phyloP scores from a whole-genome alignment of 2,113 vertebrate genomes.

The Chunga burmeisteri region DNA sequence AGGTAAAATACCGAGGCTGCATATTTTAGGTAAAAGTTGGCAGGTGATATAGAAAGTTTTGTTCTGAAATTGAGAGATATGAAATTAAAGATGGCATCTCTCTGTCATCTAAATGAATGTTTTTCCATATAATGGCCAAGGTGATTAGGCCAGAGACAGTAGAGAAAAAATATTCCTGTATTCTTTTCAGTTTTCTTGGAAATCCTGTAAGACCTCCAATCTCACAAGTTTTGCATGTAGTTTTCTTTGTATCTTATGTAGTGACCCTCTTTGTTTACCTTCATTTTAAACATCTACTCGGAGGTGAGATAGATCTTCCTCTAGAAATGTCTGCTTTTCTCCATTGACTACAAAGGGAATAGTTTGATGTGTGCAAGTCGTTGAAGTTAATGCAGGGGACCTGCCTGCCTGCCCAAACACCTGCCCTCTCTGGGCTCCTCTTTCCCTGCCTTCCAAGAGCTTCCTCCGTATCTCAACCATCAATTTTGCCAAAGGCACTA shows the following conservation, averaged over 20 bases:
- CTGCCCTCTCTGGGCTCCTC: neutral
- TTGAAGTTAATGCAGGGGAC: neutral
- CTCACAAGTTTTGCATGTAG: neutral
- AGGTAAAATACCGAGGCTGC: neutral
- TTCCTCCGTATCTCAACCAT: neutral
- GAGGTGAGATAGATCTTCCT: neutral
- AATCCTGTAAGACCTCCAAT: neutral
- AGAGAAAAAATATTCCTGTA: neutral
- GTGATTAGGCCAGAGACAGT: neutral
- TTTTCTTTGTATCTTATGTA: neutral
- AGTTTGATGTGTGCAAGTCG: neutral
- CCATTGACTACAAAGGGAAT: neutral
- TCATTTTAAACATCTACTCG: neutral
- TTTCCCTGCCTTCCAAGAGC: neutral
- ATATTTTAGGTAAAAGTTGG: neutral
- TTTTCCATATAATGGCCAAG: neutral
- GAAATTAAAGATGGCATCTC: neutral
- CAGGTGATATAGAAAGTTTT: neutral
- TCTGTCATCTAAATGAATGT: neutral
- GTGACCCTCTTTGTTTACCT: neutral
- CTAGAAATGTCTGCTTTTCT: neutral
- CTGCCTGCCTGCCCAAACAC: neutral
- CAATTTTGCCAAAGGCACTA: neutral
- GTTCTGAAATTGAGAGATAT: neutral
- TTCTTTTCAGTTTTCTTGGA: neutral